Evolutionary conservation across 2,888 invertebrate genomes (phyloP).

Genomic region (Branchellion lobata): DNA sequence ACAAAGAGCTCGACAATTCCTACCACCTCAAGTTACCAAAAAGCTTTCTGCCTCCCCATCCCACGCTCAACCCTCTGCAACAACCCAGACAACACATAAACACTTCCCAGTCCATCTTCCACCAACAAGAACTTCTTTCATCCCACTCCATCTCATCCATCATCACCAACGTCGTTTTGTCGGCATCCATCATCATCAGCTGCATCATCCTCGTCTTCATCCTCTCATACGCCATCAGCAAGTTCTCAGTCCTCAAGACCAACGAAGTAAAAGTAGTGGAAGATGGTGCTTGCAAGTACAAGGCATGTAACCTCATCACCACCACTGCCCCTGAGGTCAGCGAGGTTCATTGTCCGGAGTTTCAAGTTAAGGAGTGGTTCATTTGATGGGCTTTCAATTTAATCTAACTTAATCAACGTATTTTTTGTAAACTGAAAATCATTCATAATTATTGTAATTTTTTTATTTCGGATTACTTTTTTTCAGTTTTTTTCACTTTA

Average conservation of each 20-base stretch:
- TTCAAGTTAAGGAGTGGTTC: slow-evolving; percentile 10
- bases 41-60: too few species aligned
- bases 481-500: too few species aligned
- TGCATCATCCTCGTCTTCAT: slow-evolving; percentile 33
- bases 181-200: slow-evolving; percentile 19
- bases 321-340: background rate
- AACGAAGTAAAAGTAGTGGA: background rate
- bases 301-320: slow-evolving; percentile 2
- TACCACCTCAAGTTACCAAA: too few species aligned
- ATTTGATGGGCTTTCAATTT: background rate
- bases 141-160: slow-evolving; percentile 32
- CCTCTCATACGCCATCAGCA: slow-evolving; percentile 25
- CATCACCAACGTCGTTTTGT: slow-evolving; percentile 35
- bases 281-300: background rate
- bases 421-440: too few species aligned
- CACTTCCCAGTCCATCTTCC: background rate
- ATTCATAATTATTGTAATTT: too few species aligned
- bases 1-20: too few species aligned
- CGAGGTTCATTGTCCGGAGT: background rate
- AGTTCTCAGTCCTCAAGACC: background rate
- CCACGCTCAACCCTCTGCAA: too few species aligned
- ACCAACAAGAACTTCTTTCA: background rate
- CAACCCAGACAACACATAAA: background rate
- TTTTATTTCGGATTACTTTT: too few species aligned
- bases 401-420: too few species aligned